phyloP scores from a whole-genome alignment of 1,140 invertebrate genomes.

The Saccostrea echinata region DNA sequence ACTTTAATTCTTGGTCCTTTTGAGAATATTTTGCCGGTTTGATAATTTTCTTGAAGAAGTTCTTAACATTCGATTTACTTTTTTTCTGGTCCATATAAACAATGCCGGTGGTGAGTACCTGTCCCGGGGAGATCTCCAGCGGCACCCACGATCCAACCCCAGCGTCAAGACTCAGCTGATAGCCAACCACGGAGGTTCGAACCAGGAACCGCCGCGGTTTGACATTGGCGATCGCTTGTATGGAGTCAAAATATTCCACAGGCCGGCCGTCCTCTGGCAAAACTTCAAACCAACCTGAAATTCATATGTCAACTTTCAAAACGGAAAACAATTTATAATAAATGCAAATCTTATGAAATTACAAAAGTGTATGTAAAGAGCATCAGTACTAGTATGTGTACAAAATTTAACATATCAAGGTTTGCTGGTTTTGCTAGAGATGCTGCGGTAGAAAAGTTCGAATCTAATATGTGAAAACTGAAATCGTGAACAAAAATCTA shows the following conservation, averaged over 20 bases:
- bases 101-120: conserved; percentile 73
- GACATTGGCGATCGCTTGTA: conserved; percentile 71
- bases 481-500: background rate
- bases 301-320: background rate
- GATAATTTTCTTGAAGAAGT: conserved; percentile 70
- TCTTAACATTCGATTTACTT: conserved; percentile 63
- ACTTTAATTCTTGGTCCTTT: conserved; percentile 74
- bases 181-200: conserved; percentile 72
- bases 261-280: conserved; percentile 74
- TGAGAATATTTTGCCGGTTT: conserved; percentile 65
- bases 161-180: conserved; percentile 70
- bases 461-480: background rate
- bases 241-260: conserved; percentile 76
- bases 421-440: too few relatives aligned
- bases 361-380: too few relatives aligned
- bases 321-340: too few relatives aligned
- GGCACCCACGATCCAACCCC: conserved; percentile 73
- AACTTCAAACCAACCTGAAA: conserved; percentile 76
- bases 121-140: conserved; percentile 70
- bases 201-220: conserved; percentile 72
- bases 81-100: conserved; percentile 76
- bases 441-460: too few relatives aligned
- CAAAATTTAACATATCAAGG: too few relatives aligned
- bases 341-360: too few relatives aligned
- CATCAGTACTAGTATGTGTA: too few relatives aligned